Evolutionary conservation across 2,113 vertebrate genomes (phyloP).

Genomic region (Chionis minor): DNA sequence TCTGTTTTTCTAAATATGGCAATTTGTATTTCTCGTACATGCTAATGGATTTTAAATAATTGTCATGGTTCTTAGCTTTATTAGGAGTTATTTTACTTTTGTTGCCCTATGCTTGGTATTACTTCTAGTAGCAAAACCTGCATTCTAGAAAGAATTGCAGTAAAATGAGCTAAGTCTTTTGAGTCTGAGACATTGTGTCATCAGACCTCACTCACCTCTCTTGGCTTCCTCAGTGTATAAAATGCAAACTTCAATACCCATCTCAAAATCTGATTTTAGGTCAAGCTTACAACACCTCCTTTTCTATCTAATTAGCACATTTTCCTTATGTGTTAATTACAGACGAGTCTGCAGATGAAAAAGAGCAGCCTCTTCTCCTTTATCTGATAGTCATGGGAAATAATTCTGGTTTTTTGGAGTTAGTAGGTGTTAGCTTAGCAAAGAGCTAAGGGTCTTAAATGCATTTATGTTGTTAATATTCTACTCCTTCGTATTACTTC

Average conservation of each 20-base stretch:
- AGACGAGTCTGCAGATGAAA: neutral
- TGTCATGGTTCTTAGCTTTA: neutral
- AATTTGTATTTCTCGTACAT: neutral
- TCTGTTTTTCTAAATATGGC: neutral
- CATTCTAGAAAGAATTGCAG: neutral
- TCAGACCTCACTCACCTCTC: neutral
- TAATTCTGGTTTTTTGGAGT: neutral
- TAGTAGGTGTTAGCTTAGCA: neutral
- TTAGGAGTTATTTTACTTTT: neutral
- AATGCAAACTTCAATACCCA: neutral
- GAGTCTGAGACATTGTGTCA: neutral
- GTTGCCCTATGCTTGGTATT: neutral
- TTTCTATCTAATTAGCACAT: neutral
- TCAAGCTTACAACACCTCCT: neutral
- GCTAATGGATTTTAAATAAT: neutral
- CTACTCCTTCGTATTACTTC: neutral
- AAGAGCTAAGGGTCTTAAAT: neutral
- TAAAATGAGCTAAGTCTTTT: neutral
- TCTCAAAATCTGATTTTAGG: neutral
- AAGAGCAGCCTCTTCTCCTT: neutral
- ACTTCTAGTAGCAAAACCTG: neutral
- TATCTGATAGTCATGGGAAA: neutral
- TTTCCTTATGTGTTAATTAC: neutral
- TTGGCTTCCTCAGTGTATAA: neutral
- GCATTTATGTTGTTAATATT: neutral